These are phyloP conservation scores for Enteromius unitaeniatus DNA, from an alignment of 2,797 vertebrate species.

Conservation along the genomic window DNA sequence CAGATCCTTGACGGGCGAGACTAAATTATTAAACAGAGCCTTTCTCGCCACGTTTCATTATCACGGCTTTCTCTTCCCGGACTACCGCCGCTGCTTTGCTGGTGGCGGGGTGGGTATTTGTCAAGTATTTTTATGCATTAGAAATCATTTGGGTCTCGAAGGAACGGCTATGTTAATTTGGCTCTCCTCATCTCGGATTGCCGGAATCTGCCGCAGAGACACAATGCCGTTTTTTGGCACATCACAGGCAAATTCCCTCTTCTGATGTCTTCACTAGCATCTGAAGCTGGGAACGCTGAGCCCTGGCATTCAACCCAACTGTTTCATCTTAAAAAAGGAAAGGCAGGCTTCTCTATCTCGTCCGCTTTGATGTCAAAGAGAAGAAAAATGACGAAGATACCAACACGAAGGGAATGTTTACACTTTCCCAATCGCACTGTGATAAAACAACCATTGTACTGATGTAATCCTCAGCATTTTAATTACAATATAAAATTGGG, in stretches of 20 bases:
- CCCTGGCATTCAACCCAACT: slow-evolving; percentile 57
- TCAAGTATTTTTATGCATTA: slow-evolving; percentile 66
- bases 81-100: slow-evolving; percentile 69
- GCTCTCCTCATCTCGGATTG: slow-evolving; percentile 65
- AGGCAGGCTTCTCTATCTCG: slow-evolving; percentile 62
- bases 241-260: slow-evolving; percentile 70
- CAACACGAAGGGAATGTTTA: slow-evolving; percentile 64
- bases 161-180: slow-evolving; percentile 78
- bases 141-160: slow-evolving; percentile 70
- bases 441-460: slow-evolving; percentile 47
- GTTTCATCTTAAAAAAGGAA: slow-evolving; percentile 71
- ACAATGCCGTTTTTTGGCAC: slow-evolving; percentile 64
- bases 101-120: slow-evolving; percentile 71
- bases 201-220: slow-evolving; percentile 64
- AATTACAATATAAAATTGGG: slow-evolving; percentile 63
- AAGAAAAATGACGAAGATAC: slow-evolving; percentile 54
- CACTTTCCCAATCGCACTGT: slow-evolving; percentile 43
- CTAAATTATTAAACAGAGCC: slow-evolving; percentile 90
- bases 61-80: slow-evolving; percentile 78
- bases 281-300: slow-evolving; percentile 65
- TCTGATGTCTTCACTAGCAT: slow-evolving; percentile 76
- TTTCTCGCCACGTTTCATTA: slow-evolving; percentile 76
- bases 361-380: slow-evolving; percentile 66
- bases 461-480: slow-evolving; percentile 62
- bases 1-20: slow-evolving; percentile 79